Base-by-base conservation (phyloP, 2,113 vertebrate species). In the Holacanthus passer region DNA sequence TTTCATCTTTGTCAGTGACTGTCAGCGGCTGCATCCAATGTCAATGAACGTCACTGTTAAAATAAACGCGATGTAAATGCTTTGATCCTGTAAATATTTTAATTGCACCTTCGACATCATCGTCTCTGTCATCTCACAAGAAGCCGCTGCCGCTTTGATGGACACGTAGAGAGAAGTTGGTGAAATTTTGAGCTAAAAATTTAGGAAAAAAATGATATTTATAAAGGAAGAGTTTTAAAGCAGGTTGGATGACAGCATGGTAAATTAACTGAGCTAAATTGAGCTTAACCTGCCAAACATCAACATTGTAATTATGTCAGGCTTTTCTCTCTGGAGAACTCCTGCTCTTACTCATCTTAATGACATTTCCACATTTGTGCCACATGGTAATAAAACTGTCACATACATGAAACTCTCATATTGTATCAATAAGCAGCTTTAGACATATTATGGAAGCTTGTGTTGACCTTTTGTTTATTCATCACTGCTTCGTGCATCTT, bases 181-280 rank as follows among this genome's bases (percentile, higher is more conserved):
- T 31, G 39, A 69, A 17, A 71, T 27, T 67, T 3, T 10, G 19
- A 71, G 60, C 43, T 70, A 45, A 78, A 69, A 78, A 7, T 27
- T 11, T 1, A 35, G 37, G 12, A 13, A 27, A 52, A 31, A 53
- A 35, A 52, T 24, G 31, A 14, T 52, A 35, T 56, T 55, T 85
- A 83, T 82, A 73, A 85, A 81, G 66, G 73, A 83, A 72, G 37
- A 14, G 9, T 60, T 82, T 52, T 60, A 65, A 70, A 69, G 63
- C 52, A 41, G 6, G 60, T 9, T 83, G 82, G 82, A 81, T 72
- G 79, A 80, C 78, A 73, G 87, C 78, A 73, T 45, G 81, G 60
- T 65, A 82, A 84, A 89, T 65, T 73, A 55, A 75, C 65, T 72
- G 80, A 77, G 79, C 73, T 80, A 85, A 89, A 84, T 88, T 77